phyloP scores from a whole-genome alignment of 2,888 invertebrate species.

The Pseudococcus longispinus region DNA sequence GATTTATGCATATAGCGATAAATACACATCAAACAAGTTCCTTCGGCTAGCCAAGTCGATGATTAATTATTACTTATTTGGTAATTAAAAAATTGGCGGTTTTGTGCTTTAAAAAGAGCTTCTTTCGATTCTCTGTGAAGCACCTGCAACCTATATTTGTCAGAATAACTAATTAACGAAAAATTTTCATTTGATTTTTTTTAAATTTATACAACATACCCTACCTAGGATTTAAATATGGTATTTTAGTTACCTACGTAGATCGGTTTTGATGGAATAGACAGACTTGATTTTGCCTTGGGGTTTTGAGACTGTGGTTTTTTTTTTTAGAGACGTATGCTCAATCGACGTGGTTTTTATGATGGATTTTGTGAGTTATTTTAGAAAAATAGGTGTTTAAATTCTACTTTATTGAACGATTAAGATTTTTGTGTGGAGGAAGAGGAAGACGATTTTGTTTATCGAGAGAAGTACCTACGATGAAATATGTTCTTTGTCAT shows the following conservation, averaged over 20 bases:
- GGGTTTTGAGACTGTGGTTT: too few species aligned
- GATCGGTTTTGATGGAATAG: neutral
- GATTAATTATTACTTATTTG: conserved; percentile 13
- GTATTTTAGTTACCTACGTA: neutral
- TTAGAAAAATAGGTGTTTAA: too few species aligned
- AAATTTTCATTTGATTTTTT: neutral
- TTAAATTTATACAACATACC: neutral
- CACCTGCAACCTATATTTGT: neutral
- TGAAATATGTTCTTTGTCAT: too few species aligned
- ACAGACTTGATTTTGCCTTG: too few species aligned
- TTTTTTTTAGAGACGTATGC: too few species aligned
- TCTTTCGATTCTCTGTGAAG: neutral
- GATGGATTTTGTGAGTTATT: too few species aligned
- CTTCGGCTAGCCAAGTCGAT: neutral
- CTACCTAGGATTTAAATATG: neutral
- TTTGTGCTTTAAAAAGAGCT: neutral
- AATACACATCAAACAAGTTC: conserved; percentile 31
- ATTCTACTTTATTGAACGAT: too few species aligned
- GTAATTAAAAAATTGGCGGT: conserved; percentile 12
- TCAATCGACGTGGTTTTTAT: too few species aligned
- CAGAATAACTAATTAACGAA: neutral
- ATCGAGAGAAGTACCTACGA: too few species aligned
- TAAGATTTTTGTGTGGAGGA: too few species aligned
- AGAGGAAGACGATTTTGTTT: too few species aligned
- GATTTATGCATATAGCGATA: conserved; percentile 33